phyloP scores from a whole-genome alignment of 23 tunicate genomes.

The Halocynthia aurantium region DNA sequence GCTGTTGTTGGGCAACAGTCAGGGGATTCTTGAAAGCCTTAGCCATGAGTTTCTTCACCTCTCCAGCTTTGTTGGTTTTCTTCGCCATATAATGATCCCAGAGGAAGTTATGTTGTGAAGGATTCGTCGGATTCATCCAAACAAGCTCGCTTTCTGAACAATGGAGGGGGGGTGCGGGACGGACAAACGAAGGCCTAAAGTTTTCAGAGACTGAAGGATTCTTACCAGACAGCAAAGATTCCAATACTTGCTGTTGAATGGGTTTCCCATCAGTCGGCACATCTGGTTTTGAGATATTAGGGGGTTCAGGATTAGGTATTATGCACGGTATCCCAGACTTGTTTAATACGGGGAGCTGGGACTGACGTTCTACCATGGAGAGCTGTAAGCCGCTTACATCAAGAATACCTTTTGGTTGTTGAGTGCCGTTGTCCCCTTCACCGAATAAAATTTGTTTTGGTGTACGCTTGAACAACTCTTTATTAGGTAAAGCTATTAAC shows the following conservation, averaged over 20 bases:
- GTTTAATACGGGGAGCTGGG: slow-evolving; percentile 62
- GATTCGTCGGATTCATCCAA: slow-evolving; percentile 87
- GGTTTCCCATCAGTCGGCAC: slow-evolving; percentile 6
- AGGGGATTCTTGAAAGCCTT: slow-evolving; percentile 67
- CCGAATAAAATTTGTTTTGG: slow-evolving; percentile 43
- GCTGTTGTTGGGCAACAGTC: slow-evolving; percentile 41
- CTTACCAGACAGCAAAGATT: slow-evolving; percentile 55
- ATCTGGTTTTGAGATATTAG: slow-evolving; percentile 9
- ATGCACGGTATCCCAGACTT: slow-evolving; percentile 73
- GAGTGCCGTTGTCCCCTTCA: slow-evolving; percentile 6
- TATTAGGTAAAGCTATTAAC: slow-evolving; percentile 60
- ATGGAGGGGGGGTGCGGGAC: slow-evolving; percentile 73
- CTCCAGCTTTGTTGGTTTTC: slow-evolving; percentile 66
- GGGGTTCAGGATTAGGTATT: slow-evolving; percentile 44
- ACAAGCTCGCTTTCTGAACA: slow-evolving; percentile 65
- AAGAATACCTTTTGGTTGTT: slow-evolving; percentile 19
- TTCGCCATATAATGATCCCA: slow-evolving; percentile 86
- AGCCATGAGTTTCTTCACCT: slow-evolving; percentile 70
- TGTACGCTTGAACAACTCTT: slow-evolving; percentile 71
- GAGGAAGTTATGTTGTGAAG: slow-evolving; percentile 36
- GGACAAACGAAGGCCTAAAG: slow-evolving; percentile 62
- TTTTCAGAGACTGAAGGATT: slow-evolving; percentile 46
- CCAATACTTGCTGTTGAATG: slow-evolving; percentile 43
- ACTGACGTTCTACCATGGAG: slow-evolving; percentile 75
- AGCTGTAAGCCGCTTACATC: slow-evolving; percentile 89